These are phyloP conservation scores for Morinoia aosen DNA, from an alignment of 2,888 invertebrate genomes.

Conservation along the genomic window DNA sequence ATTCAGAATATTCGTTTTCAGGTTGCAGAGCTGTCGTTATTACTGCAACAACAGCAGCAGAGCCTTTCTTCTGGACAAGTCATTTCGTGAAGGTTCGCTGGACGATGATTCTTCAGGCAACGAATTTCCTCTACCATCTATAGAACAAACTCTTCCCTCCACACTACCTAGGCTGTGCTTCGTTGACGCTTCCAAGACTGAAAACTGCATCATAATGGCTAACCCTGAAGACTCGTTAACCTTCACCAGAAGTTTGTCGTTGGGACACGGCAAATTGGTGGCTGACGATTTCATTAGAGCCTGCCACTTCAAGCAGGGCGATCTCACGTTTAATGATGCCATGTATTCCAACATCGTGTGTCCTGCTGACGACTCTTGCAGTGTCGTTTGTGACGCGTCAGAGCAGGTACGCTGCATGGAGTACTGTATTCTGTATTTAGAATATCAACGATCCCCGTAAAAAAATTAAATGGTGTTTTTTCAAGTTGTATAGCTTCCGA, in stretches of 20 bases:
- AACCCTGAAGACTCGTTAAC: background rate
- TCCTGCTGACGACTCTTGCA: slow-evolving; percentile 30
- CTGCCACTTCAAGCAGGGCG: slow-evolving; percentile 58
- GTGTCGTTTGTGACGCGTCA: slow-evolving; percentile 58
- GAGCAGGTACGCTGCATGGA: slow-evolving; percentile 54
- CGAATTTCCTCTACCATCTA: background rate
- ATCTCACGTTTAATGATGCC: slow-evolving; percentile 13
- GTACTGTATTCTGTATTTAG: background rate
- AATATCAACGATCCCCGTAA: background rate
- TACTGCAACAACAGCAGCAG: slow-evolving; percentile 36
- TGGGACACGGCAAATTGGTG: background rate
- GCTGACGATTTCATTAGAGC: background rate
- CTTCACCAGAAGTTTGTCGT: background rate
- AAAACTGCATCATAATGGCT: background rate
- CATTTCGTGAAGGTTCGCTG: background rate
- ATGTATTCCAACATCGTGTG: slow-evolving; percentile 57
- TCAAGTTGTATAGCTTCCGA: background rate
- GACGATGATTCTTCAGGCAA: background rate
- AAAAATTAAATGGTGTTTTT: background rate
- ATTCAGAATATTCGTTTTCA: slow-evolving; percentile 18
- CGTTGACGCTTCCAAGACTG: background rate
- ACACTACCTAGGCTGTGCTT: slow-evolving; percentile 15
- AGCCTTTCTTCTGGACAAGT: slow-evolving; percentile 41
- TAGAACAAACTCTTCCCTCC: background rate
- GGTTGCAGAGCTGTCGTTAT: slow-evolving; percentile 50